Percentiles rank a stretch among this genome's conserved stretches.
Conservation (phyloP, 1,140 invertebrate genomes). For the Drosophila saltans region DNA sequence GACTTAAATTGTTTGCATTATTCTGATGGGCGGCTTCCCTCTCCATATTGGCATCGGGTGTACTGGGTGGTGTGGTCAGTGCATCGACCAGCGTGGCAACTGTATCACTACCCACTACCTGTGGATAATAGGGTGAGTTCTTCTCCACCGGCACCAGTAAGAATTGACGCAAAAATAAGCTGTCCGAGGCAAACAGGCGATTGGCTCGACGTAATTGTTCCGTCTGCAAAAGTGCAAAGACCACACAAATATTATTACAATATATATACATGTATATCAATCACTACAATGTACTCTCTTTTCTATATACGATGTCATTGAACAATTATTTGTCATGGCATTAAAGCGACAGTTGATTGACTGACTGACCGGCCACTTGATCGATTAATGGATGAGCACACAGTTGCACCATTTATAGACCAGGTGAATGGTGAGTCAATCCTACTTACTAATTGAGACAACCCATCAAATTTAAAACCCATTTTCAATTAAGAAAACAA, state of each 20-base stretch:
- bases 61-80: slow-evolving; percentile 58
- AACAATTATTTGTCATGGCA: slow-evolving; percentile 59
- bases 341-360: slow-evolving; percentile 37
- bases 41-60: slow-evolving; percentile 66
- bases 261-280: slow-evolving; percentile 8
- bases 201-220: slow-evolving; percentile 95
- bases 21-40: slow-evolving; percentile 55
- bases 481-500: too few species aligned
- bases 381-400: slow-evolving; percentile 28
- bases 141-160: slow-evolving; percentile 90
- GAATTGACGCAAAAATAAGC: slow-evolving; percentile 92
- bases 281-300: slow-evolving; percentile 20
- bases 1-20: slow-evolving; percentile 62
- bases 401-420: slow-evolving; percentile 18
- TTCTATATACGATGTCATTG: background rate
- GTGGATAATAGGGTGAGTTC: slow-evolving; percentile 85
- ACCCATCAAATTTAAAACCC: background rate
- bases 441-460: slow-evolving; percentile 2
- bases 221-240: slow-evolving; percentile 85
- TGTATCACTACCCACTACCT: slow-evolving; percentile 64
- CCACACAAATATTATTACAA: background rate
- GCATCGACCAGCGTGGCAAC: slow-evolving; percentile 50
- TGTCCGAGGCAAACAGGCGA: slow-evolving; percentile 94
- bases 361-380: background rate
- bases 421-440: slow-evolving; percentile 33